These are phyloP conservation scores for Drosophila mimetica DNA, from an alignment of 2,888 invertebrate genomes.

Conservation along the genomic window DNA sequence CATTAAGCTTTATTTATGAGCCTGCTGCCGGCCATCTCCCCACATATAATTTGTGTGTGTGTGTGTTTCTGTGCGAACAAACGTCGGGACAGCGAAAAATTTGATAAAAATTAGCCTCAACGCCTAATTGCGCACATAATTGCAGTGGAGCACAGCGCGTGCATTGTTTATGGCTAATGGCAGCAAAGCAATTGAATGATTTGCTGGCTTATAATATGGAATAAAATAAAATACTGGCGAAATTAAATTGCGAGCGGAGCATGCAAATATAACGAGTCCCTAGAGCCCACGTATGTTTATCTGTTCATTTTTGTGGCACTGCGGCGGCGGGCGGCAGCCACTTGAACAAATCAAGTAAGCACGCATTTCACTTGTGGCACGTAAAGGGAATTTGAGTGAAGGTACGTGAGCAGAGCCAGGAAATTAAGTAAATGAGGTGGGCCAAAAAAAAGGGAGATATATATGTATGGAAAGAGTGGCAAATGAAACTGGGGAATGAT, in stretches of 20 bases:
- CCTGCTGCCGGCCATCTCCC: slow-evolving; percentile 28
- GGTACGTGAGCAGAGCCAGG: slow-evolving; percentile 28
- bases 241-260: slow-evolving; percentile 18
- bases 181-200: slow-evolving; percentile 19
- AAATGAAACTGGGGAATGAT: background rate
- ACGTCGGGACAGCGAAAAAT: slow-evolving; percentile 18
- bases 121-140: slow-evolving; percentile 63
- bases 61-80: too few relatives aligned
- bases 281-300: slow-evolving; percentile 27
- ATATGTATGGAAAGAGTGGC: background rate
- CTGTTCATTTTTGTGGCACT: background rate
- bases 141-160: slow-evolving; percentile 35
- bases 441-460: slow-evolving; percentile 1
- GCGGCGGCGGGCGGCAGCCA: slow-evolving; percentile 7
- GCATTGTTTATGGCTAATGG: slow-evolving; percentile 43
- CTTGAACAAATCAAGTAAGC: slow-evolving; percentile 51
- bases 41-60: slow-evolving; percentile 10
- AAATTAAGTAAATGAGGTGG: slow-evolving; percentile 38
- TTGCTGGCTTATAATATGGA: slow-evolving; percentile 15
- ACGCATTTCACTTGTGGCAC: slow-evolving; percentile 26
- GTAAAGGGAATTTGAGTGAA: slow-evolving; percentile 43
- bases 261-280: slow-evolving; percentile 33
- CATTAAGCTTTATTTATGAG: slow-evolving; percentile 72
- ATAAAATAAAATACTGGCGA: slow-evolving; percentile 3
- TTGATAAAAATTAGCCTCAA: slow-evolving; percentile 51